Conservation (phyloP, 2,888 invertebrate species). For the Eupelmus urozonus region DNA sequence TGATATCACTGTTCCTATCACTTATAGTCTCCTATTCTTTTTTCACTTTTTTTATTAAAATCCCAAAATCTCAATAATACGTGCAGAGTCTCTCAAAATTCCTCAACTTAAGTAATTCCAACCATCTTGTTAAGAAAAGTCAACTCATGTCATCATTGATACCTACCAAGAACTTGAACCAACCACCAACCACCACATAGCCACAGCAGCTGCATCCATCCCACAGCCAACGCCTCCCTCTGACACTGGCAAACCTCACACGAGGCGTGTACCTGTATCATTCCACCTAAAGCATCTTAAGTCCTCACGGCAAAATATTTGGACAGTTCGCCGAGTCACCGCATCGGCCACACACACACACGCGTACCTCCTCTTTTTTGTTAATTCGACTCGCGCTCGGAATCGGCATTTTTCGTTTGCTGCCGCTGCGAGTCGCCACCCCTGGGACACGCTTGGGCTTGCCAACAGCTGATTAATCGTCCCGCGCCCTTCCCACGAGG, state of each 20-base stretch:
- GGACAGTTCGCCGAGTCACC: slow-evolving; percentile 72
- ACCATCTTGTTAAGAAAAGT: too few relatives aligned
- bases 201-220: neutral
- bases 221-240: too few relatives aligned
- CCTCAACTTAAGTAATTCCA: too few relatives aligned
- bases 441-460: slow-evolving; percentile 68
- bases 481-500: slow-evolving; percentile 69
- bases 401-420: slow-evolving; percentile 65
- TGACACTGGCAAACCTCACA: neutral
- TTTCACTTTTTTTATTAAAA: too few relatives aligned
- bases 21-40: too few relatives aligned
- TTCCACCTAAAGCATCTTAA: neutral
- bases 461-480: slow-evolving; percentile 78
- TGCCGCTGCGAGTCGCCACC: slow-evolving; percentile 71
- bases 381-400: slow-evolving; percentile 6
- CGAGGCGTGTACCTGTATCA: slow-evolving; percentile 34
- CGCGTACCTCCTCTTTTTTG: slow-evolving; percentile 35
- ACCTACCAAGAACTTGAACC: too few relatives aligned
- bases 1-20: too few relatives aligned
- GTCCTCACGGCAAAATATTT: slow-evolving; percentile 69
- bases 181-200: too few relatives aligned
- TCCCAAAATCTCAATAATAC: too few relatives aligned
- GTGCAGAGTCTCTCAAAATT: too few relatives aligned
- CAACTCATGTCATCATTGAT: too few relatives aligned
- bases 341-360: slow-evolving; percentile 65